phyloP scores from a whole-genome alignment of 1,140 invertebrate genomes.

The Saccostrea echinata region DNA sequence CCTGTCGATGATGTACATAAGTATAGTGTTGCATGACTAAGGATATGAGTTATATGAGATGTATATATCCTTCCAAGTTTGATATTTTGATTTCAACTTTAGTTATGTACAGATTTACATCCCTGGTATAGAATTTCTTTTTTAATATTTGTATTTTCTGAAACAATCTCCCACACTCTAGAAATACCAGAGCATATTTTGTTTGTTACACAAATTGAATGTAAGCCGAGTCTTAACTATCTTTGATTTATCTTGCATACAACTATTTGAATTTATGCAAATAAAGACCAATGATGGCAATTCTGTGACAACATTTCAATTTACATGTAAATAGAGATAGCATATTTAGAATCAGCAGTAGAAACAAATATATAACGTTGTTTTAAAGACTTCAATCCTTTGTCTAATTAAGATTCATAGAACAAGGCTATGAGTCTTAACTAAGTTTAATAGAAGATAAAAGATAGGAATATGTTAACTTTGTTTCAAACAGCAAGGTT shows the following conservation, averaged over 20 bases:
- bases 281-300: background rate
- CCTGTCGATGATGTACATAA: no score
- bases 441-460: background rate
- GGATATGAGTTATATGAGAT: no score
- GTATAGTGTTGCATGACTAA: no score
- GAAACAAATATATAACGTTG: background rate
- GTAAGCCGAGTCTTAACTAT: no score
- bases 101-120: no score
- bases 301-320: background rate
- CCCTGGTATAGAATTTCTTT: no score
- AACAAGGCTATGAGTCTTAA: background rate
- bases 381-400: conserved; percentile 3
- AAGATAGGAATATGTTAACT: background rate
- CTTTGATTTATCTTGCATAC: background rate
- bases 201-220: no score
- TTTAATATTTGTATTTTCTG: no score
- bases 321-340: conserved; percentile 18
- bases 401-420: background rate
- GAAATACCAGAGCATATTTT: no score
- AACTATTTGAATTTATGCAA: background rate
- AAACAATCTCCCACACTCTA: no score
- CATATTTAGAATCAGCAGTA: background rate
- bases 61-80: no score
- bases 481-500: background rate
- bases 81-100: no score